These are phyloP conservation scores for Cyprinella venusta DNA, from an alignment of 2,797 vertebrate genomes.

Conservation along the genomic window DNA sequence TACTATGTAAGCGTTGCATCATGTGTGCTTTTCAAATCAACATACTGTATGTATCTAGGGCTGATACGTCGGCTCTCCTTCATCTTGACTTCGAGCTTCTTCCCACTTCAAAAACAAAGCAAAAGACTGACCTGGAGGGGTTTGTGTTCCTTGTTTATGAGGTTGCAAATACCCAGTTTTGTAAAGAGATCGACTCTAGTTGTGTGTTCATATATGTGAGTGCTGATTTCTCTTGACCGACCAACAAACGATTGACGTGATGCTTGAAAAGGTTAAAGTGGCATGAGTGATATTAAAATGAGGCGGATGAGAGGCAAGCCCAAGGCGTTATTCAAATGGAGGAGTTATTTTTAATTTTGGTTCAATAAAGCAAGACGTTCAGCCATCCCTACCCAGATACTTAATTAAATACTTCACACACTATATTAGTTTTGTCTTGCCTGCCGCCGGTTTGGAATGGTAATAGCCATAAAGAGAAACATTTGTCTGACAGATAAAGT, in stretches of 20 bases:
- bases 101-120: conserved; percentile 41
- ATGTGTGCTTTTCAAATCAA: conserved; percentile 52
- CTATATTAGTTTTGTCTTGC: conserved; percentile 67
- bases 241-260: conserved; percentile 58
- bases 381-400: conserved; percentile 73
- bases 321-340: conserved; percentile 76
- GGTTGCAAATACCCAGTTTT: conserved; percentile 7
- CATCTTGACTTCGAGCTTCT: not conserved
- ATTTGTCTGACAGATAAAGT: conserved; percentile 74
- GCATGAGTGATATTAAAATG: conserved; percentile 76
- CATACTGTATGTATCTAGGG: conserved; percentile 30
- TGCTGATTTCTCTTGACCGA: conserved; percentile 42
- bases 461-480: conserved; percentile 74
- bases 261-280: conserved; percentile 74
- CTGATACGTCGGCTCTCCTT: conserved; percentile 29
- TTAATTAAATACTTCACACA: conserved; percentile 77
- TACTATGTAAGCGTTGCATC: conserved; percentile 80
- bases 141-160: conserved; percentile 32
- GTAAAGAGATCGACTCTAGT: conserved; percentile 5
- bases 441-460: conserved; percentile 69
- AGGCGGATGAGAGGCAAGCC: conserved; percentile 71
- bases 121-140: conserved; percentile 48
- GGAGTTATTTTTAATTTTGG: conserved; percentile 73
- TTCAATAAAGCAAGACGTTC: conserved; percentile 75
- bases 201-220: not conserved